Evolutionary conservation across 2,888 invertebrate genomes (phyloP), one percentile per base, ranked within the genome.

Genomic region (Mythimna loreyi): DNA sequence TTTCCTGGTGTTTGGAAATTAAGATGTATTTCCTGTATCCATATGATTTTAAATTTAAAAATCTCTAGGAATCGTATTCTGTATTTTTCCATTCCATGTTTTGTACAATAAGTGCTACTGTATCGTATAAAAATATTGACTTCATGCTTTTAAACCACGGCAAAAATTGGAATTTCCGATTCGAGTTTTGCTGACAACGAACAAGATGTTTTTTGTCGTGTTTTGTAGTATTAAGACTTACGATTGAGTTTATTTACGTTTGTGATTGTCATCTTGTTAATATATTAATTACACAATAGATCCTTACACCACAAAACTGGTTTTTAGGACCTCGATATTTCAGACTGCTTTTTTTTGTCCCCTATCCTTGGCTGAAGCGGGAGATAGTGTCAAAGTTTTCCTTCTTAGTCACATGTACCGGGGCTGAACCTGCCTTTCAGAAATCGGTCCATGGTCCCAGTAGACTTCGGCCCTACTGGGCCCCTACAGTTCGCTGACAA

Each of bases 121-220:
- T 30, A 30, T 25, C 19, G 19, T 43, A 23, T 30, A 55, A 43
- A 56, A 33, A 23, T 47, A 3, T 60, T 47, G 6, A n/a, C 13
- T 45, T 43, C 16, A 9, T 30, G 16, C 23, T 23, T 28, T 43
- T 30, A 19, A 16, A 21, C 13, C 9, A 40, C 28, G 28, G 21
- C 7, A 28, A 55, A 40, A 62, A 23, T 4, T 33, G 9, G 60
- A 47, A 47, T 25, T 47, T 45, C 33, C 59, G 33, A 47, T 45
- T 64, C n/a, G n/a, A 23, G 16, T 58, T 16, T 8, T 23, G 1
- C 23, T 62, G 21, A 7, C 6, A 56, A 40, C 9, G 45, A 19
- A 45, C 30, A 45, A 23, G 8, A 6, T 57, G 23, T 21, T 43
- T 43, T 43, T 23, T 33, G 13, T 33, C 23, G n/a, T 16, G 50